Evolutionary conservation across 2,113 vertebrate genomes (phyloP).

Genomic region (Puntigrus tetrazona): DNA sequence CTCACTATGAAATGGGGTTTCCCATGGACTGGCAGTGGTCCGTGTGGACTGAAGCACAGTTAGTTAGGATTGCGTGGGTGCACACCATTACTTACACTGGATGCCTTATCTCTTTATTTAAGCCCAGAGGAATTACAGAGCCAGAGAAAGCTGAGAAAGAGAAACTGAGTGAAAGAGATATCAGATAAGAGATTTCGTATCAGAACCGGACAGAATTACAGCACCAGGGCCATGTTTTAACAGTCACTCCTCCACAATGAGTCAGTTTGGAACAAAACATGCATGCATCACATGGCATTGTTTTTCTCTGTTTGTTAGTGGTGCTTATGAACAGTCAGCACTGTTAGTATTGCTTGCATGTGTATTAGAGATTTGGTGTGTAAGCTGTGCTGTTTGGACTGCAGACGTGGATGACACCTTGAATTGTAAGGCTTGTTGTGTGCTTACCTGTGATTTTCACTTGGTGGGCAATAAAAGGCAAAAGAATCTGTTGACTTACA

Average conservation of each 20-base stretch:
- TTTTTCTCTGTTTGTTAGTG: background rate
- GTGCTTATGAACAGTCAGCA: background rate
- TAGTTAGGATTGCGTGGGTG: conserved; percentile 43
- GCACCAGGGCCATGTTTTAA: conserved; percentile 6
- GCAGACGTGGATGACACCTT: background rate
- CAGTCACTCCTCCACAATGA: background rate
- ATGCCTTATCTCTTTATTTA: conserved; percentile 52
- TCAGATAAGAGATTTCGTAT: conserved; percentile 39
- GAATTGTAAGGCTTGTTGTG: background rate
- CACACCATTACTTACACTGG: conserved; percentile 46
- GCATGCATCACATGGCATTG: background rate
- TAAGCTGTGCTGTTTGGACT: background rate
- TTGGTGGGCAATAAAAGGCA: background rate
- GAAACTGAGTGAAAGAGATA: conserved; percentile 44
- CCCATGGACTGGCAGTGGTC: conserved; percentile 26
- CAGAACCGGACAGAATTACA: conserved; percentile 29
- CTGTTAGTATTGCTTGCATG: background rate
- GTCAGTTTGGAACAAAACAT: background rate
- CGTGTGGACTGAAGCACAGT: conserved; percentile 40
- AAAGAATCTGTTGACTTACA: background rate
- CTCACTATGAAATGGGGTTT: conserved; percentile 14
- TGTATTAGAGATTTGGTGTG: background rate
- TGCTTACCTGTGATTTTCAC: background rate
- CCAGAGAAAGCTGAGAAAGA: conserved; percentile 38
- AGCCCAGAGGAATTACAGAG: conserved; percentile 41